These are phyloP conservation scores for Leptocoma aspasia DNA, from an alignment of 2,113 vertebrate genomes.

Conservation along the genomic window DNA sequence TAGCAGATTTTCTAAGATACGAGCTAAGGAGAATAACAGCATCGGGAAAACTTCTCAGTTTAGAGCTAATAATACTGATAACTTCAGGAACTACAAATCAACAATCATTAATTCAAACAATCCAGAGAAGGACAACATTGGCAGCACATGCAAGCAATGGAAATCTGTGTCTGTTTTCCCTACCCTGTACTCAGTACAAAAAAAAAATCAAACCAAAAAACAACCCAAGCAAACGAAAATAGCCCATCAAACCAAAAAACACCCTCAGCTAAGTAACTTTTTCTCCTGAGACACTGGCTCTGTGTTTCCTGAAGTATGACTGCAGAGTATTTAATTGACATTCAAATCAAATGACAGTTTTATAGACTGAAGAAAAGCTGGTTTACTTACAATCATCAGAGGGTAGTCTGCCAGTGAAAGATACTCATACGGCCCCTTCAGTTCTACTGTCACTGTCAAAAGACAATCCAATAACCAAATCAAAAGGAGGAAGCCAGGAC, in stretches of 20 bases:
- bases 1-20: neutral
- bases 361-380: neutral
- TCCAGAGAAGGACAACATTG: neutral
- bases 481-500: neutral
- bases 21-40: neutral
- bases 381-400: constrained; percentile 87
- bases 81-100: neutral
- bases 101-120: neutral
- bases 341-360: neutral
- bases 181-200: neutral
- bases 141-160: neutral
- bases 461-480: constrained; percentile 49
- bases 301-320: neutral
- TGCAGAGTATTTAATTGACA: neutral
- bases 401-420: constrained; percentile 93
- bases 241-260: neutral
- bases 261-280: neutral
- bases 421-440: constrained; percentile 90
- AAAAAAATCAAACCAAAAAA: neutral
- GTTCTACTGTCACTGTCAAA: constrained; percentile 88
- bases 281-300: neutral
- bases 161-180: neutral
- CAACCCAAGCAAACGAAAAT: neutral
- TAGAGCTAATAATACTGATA: neutral
- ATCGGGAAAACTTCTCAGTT: neutral